A percentile compares a stretch with the other conserved stretches of the same genome.
Conservation (phyloP, 2,888 invertebrate species). For the Lochmaea crataegi region DNA sequence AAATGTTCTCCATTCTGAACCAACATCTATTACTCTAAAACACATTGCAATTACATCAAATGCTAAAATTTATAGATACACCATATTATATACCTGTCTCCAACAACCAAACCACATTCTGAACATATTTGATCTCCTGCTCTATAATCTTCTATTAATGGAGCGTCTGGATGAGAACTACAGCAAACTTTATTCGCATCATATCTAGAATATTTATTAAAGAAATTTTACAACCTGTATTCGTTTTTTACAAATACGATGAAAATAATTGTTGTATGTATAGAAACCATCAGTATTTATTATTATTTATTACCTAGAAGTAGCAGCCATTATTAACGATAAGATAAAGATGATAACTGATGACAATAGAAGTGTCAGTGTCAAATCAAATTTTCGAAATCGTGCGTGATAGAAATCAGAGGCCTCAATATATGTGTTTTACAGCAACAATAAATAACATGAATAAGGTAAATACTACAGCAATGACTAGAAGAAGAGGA, state of each 20-base stretch:
- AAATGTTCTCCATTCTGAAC: conserved; percentile 99
- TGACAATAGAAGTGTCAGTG: neutral
- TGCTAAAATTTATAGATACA: conserved; percentile 41
- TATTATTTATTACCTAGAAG: neutral
- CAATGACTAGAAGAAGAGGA: neutral
- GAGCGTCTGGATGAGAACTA: conserved; percentile 94
- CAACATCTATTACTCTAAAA: conserved; percentile 97
- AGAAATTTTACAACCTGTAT: neutral
- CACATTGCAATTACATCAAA: conserved; percentile 41
- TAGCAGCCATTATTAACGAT: neutral
- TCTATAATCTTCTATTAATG: conserved; percentile 96
- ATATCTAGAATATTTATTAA: conserved; percentile 66
- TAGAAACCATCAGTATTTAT: neutral
- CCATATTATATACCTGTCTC: conserved; percentile 80
- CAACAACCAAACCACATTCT: conserved; percentile 99
- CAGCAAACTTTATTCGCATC: conserved; percentile 85
- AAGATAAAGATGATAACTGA: neutral
- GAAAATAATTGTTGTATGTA: neutral
- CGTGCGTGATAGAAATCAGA: no score
- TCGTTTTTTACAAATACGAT: neutral
- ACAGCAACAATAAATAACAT: no score
- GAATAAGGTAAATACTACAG: no score
- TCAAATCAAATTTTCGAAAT: neutral
- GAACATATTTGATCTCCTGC: conserved; percentile 99
- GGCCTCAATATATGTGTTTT: no score